Percentiles rank a stretch among this genome's conserved stretches.
These are phyloP conservation scores for Melanocharis versteri DNA, from an alignment of 2,113 vertebrate genomes.

Conservation along the genomic window DNA sequence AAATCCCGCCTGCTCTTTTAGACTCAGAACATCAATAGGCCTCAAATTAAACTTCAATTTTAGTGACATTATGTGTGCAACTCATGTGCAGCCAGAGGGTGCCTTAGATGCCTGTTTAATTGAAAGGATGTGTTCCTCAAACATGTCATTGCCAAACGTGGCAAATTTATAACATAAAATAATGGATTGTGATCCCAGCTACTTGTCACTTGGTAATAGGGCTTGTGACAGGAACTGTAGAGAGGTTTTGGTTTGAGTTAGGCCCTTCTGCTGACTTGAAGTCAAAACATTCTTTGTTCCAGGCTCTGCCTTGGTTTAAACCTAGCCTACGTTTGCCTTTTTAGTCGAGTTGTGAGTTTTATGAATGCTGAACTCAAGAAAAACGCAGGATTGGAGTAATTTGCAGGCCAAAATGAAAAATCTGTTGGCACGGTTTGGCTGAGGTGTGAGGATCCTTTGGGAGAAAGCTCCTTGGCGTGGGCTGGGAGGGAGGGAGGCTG, in stretches of 20 bases:
- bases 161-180: neutral
- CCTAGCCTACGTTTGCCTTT: neutral
- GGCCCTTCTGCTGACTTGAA: neutral
- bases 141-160: neutral
- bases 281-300: neutral
- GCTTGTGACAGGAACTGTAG: neutral
- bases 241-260: neutral
- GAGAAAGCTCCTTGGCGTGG: neutral
- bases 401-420: neutral
- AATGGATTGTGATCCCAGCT: neutral
- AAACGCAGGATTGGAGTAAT: neutral
- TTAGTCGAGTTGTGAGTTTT: neutral
- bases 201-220: neutral
- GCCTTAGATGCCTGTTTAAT: neutral
- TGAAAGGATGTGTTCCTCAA: neutral
- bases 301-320: neutral
- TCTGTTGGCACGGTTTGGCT: neutral
- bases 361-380: neutral
- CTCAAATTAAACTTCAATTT: conserved; percentile 11
- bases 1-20: neutral
- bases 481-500: neutral
- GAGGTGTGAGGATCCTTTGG: neutral
- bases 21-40: neutral
- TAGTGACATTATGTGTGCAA: neutral
- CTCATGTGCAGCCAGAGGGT: neutral